Evolutionary conservation across 1,140 invertebrate genomes (phyloP).

Genomic region (Heterodera carotae): DNA sequence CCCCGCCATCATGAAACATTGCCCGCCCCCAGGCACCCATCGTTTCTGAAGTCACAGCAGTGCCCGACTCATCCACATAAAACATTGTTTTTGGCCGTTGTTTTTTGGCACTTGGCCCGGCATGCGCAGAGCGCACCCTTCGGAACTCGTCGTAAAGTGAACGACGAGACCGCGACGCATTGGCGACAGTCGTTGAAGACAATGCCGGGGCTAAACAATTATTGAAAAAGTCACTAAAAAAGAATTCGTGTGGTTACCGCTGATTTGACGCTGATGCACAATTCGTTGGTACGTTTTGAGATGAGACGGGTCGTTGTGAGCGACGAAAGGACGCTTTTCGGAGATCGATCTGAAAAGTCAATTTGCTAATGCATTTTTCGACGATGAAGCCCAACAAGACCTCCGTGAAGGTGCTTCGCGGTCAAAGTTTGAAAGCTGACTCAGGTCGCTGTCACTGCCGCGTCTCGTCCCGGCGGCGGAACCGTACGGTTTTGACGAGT

Average conservation of each 20-base stretch:
- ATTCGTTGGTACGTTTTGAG: slow-evolving; percentile 45
- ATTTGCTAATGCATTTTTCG: too few relatives aligned
- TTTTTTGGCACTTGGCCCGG: not conserved
- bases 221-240: slow-evolving; percentile 9
- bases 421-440: slow-evolving; percentile 13
- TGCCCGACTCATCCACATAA: slow-evolving; percentile 16
- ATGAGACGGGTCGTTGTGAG: slow-evolving; percentile 35
- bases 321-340: slow-evolving; percentile 40
- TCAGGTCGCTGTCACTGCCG: slow-evolving; percentile 25
- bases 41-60: not conserved
- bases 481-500: not conserved
- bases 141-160: slow-evolving; percentile 10
- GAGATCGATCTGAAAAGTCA: slow-evolving; percentile 36
- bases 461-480: not conserved
- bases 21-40: too few relatives aligned
- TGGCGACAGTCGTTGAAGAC: not conserved
- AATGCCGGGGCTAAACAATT: slow-evolving; percentile 8
- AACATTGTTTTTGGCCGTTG: slow-evolving; percentile 24
- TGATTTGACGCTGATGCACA: slow-evolving; percentile 45
- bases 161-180: slow-evolving; percentile 17
- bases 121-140: not conserved
- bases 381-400: slow-evolving; percentile 30
- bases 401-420: slow-evolving; percentile 32
- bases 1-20: too few relatives aligned
- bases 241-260: slow-evolving; percentile 34